Conservation (phyloP, 2,113 vertebrate genomes). For the Bubo bubo region DNA sequence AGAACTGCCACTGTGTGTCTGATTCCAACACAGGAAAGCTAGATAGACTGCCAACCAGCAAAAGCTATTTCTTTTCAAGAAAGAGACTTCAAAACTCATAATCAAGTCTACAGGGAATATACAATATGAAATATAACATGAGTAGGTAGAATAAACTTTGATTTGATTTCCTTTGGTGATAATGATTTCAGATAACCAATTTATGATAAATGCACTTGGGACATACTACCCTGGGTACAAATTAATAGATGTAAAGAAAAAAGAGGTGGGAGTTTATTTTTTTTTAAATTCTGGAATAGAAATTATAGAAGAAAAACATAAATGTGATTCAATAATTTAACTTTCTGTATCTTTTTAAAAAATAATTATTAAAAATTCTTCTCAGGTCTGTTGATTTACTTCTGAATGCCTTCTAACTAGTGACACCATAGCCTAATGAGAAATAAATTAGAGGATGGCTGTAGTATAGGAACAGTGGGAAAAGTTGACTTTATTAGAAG, state of each 20-base stretch:
- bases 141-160: slow-evolving; percentile 4
- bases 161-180: slow-evolving; percentile 15
- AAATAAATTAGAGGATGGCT: slow-evolving; percentile 49
- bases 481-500: slow-evolving; percentile 33
- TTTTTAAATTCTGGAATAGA: background rate
- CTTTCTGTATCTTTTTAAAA: background rate
- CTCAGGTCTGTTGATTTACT: background rate
- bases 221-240: background rate
- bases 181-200: background rate
- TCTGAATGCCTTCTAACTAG: background rate
- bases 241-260: background rate
- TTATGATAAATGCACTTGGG: background rate
- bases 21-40: background rate
- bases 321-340: background rate
- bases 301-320: background rate
- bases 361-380: slow-evolving; percentile 6
- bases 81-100: background rate
- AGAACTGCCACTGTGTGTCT: background rate
- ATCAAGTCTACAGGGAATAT: background rate
- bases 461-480: background rate
- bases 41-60: background rate
- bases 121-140: background rate
- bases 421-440: background rate
- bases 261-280: background rate
- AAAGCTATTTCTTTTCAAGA: slow-evolving; percentile 3